Base-by-base conservation (phyloP, 2,888 invertebrate species). In the Gari tellinella region DNA sequence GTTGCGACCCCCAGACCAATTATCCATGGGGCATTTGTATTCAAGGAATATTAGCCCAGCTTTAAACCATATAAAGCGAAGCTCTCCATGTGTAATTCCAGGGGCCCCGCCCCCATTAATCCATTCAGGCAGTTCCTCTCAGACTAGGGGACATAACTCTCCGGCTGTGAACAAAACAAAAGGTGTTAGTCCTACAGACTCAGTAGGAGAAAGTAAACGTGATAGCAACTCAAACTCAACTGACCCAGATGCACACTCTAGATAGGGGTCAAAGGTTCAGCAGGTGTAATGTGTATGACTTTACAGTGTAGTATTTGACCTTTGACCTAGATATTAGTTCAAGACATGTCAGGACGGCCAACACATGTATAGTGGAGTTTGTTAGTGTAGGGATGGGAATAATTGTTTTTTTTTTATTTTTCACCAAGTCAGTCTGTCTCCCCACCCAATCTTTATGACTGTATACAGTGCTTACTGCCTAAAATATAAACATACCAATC, bases 31-130 rank as follows among this genome's bases (percentile, higher is more conserved):
- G 8, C 72, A 75, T 53, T 81, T 74, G 31, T 86, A 83, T 72
- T 69, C 81, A 10, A 64, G 86, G 53, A 87, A 85, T 46, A 69
- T 86, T n/a, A 87, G 86, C 56, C 87, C 88, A 14, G 85, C 85
- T 68, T 75, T 87, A 41, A 86, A 83, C 37, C 77, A 72, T 52
- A 57, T 74, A 56, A 89, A 86, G 57, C 82, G 82, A 17, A 84
- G 82, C 41, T 88, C 89, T 17, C 89, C 88, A 3, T 83, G 86
- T n/a, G 75, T 80, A 62, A 69, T 85, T 8, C 82, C 84, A 8
- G 86, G 87, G 2, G 86, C 84, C 1, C 89, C 88, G 5, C 89
- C 89, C 4, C 89, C 89, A 0, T 82, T 88, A 45, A 88, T 89
- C 23, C 86, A 87, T 41, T 87, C 88, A 45, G 84, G 83, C n/a